These are phyloP conservation scores for Psittacula cyanocephala DNA, from an alignment of 2,113 vertebrate genomes.

Conservation along the genomic window DNA sequence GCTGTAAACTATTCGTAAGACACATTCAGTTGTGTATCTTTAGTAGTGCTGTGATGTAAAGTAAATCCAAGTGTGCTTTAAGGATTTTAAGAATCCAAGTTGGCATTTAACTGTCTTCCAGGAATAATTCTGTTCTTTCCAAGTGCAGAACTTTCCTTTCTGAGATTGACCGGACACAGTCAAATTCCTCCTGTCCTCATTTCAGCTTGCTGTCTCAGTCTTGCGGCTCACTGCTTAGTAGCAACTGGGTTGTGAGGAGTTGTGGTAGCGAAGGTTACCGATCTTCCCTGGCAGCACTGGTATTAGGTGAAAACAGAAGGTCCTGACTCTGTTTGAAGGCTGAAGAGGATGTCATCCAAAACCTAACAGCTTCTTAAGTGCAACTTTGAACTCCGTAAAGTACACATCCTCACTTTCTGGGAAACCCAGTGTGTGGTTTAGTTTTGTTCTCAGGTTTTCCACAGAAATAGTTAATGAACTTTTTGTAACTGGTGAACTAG, in stretches of 20 bases:
- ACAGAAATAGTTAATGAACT: background rate
- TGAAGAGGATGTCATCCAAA: background rate
- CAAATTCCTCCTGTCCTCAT: background rate
- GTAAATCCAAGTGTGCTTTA: background rate
- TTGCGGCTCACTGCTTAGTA: rapidly evolving
- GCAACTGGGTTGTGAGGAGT: background rate
- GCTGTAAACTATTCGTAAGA: background rate
- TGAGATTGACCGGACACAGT: background rate
- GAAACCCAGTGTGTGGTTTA: background rate
- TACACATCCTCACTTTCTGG: background rate
- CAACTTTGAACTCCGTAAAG: background rate
- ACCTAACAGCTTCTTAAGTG: background rate
- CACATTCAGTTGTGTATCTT: rapidly evolving
- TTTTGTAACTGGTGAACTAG: background rate
- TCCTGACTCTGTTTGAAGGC: background rate
- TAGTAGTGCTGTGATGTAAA: background rate
- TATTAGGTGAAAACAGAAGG: background rate
- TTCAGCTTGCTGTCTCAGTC: background rate
- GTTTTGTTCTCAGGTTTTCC: background rate
- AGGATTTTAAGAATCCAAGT: background rate
- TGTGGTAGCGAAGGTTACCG: rapidly evolving
- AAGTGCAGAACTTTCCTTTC: background rate
- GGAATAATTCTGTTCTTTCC: background rate
- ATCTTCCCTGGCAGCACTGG: rapidly evolving
- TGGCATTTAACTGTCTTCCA: background rate